Evolutionary conservation across 2,888 invertebrate species (phyloP).

Genomic region (Lasioglossum morio): DNA sequence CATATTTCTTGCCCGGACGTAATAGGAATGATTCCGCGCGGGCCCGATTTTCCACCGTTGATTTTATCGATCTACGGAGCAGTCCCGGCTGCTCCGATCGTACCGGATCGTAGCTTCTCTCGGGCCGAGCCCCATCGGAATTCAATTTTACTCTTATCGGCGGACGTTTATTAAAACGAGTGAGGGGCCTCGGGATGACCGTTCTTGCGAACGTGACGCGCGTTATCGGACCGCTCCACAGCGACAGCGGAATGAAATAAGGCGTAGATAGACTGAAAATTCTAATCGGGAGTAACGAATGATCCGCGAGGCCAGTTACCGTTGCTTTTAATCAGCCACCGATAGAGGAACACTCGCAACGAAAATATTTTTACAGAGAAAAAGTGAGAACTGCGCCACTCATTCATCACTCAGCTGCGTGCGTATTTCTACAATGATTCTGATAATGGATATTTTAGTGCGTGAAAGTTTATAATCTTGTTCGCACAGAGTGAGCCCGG

Average conservation of each 20-base stretch:
- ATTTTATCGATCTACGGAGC: slow-evolving; percentile 32
- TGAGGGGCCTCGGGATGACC: no score
- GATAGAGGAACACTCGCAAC: background rate
- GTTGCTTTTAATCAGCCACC: background rate
- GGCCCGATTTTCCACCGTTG: slow-evolving; percentile 29
- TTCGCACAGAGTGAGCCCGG: no score
- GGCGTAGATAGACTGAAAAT: background rate
- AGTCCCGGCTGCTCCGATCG: background rate
- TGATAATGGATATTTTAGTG: no score
- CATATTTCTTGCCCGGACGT: slow-evolving; percentile 35
- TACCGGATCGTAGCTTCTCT: background rate
- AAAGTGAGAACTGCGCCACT: no score
- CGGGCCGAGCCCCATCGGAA: slow-evolving; percentile 5
- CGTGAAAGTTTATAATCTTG: no score
- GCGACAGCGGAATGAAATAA: slow-evolving; percentile 30
- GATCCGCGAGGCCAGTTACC: background rate
- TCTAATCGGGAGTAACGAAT: background rate
- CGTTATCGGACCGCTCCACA: background rate
- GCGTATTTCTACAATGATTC: no score
- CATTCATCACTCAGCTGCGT: no score
- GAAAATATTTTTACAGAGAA: background rate
- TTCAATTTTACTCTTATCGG: slow-evolving; percentile 51
- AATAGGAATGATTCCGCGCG: slow-evolving; percentile 35
- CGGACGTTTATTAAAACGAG: slow-evolving; percentile 12
- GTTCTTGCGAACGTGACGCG: background rate